A percentile compares a stretch with the other conserved stretches of the same genome.
Conservation (phyloP, 2,888 invertebrate genomes). For the Drosophila cognata region DNA sequence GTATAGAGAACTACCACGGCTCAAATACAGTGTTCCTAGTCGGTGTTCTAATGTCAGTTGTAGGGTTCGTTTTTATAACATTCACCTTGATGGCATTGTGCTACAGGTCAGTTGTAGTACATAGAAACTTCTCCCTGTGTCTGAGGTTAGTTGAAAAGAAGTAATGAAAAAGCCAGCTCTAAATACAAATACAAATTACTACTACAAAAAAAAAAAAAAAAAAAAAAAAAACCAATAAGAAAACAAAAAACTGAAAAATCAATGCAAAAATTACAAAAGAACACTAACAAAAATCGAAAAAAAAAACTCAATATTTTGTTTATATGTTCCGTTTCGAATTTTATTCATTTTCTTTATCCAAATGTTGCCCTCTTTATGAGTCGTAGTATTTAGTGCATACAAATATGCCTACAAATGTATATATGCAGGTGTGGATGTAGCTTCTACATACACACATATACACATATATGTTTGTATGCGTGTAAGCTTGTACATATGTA, state of each 20-base stretch:
- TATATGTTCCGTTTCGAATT: slow-evolving; percentile 57
- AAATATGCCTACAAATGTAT: slow-evolving; percentile 22
- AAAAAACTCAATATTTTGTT: slow-evolving; percentile 54
- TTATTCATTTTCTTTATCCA: slow-evolving; percentile 43
- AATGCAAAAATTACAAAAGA: slow-evolving; percentile 51
- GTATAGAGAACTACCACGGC: slow-evolving; percentile 97
- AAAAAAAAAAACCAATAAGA: slow-evolving; percentile 46
- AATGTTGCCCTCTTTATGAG: slow-evolving; percentile 49
- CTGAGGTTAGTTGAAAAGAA: slow-evolving; percentile 98
- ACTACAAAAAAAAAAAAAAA: slow-evolving; percentile 41
- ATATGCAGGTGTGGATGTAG: slow-evolving; percentile 20
- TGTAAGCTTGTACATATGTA: slow-evolving; percentile 10
- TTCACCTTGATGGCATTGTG: slow-evolving; percentile 99
- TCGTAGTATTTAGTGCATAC: slow-evolving; percentile 60
- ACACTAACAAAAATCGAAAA: slow-evolving; percentile 68
- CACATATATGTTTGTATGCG: slow-evolving; percentile 16
- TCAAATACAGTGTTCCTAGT: slow-evolving; percentile 99
- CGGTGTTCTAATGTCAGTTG: slow-evolving; percentile 98
- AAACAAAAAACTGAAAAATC: slow-evolving; percentile 41
- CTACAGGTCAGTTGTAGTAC: slow-evolving; percentile 99
- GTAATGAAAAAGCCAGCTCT: slow-evolving; percentile 86
- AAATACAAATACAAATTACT: slow-evolving; percentile 75
- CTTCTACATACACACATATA: not conserved
- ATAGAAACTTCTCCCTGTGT: slow-evolving; percentile 99
- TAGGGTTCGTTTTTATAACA: slow-evolving; percentile 99